Evolutionary conservation across 2,797 vertebrate species (phyloP), one percentile per base, ranked within the genome.

Genomic region (Rhynchonycteris naso): DNA sequence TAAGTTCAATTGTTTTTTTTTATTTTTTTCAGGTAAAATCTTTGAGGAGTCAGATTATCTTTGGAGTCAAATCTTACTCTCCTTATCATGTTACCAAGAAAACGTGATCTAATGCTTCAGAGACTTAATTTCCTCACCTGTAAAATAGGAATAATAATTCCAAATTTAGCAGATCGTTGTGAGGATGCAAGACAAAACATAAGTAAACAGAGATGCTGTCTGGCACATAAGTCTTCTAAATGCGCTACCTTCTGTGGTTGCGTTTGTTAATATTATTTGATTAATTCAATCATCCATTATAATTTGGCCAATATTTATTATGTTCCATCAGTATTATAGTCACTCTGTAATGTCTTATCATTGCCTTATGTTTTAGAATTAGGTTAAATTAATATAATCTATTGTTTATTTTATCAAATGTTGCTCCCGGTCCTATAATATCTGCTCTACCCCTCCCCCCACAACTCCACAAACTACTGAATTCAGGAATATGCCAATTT

Each of bases 331-430:
- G 56, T 89, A n/a, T 83, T 52, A 69, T 68, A 92, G 26, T 91
- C 35, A 82, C 12, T 81, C 22, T 88, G 5, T 88, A 65, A 56
- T 30, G 68, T 5, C 15, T 69, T 78, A 80, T 90, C 74, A 61
- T 81, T 33, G 74, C 12, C 8, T 38, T 71, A 7, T 85, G 58
- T 12, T 72, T 19, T 30, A 26, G 33, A 95, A 58, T 66, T 63
- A 43, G 56, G 16, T 84, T 86, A 88, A 95, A 82, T 76, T 71
- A 79, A 94, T 75, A 74, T 28, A 90, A n/a, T 88, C 8, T 91
- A 14, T 71, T 47, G 2, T 61, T 92, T 54, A 33, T 68, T 94
- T 94, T 61, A 81, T 90, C 13, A 56, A 91, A 91, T 86, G 6
- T 13, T 68, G 11, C 8, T 79, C n/a, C 66, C 88, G 52, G 4